Percentiles rank a stretch among this genome's conserved stretches.
Conservation (phyloP, 2,888 invertebrate genomes). For the Eristalis tenax region DNA sequence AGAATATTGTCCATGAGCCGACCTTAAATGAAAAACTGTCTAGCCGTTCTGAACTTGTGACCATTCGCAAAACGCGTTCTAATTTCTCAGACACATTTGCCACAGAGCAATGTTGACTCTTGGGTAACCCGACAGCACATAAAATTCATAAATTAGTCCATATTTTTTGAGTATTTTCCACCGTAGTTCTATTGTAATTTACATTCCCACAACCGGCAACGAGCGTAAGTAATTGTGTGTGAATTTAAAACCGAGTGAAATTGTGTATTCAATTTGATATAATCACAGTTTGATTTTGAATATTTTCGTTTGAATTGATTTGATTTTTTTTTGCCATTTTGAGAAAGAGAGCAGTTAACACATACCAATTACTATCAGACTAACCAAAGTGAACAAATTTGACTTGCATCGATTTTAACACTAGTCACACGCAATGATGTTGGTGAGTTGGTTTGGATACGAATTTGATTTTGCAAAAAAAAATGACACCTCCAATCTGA, state of each 20-base stretch:
- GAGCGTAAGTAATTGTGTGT: slow-evolving; percentile 18
- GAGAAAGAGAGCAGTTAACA: not conserved
- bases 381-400: slow-evolving; percentile 41
- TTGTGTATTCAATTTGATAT: not conserved
- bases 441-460: slow-evolving; percentile 68
- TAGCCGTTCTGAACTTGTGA: too few species aligned
- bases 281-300: not conserved
- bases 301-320: not conserved
- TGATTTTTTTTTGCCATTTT: slow-evolving; percentile 45
- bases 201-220: not conserved
- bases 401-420: slow-evolving; percentile 13
- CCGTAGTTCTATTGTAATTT: not conserved
- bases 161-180: slow-evolving; percentile 2
- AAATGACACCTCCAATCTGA: not conserved
- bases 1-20: too few species aligned
- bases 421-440: slow-evolving; percentile 68
- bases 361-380: not conserved
- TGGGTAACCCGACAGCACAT: too few species aligned
- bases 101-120: too few species aligned
- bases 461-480: not conserved
- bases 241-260: slow-evolving; percentile 23
- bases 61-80: too few species aligned
- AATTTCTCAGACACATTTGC: too few species aligned
- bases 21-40: too few species aligned
- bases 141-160: not conserved